Base-by-base conservation (phyloP, 2,888 invertebrate genomes). In the Drosophila neonasuta region DNA sequence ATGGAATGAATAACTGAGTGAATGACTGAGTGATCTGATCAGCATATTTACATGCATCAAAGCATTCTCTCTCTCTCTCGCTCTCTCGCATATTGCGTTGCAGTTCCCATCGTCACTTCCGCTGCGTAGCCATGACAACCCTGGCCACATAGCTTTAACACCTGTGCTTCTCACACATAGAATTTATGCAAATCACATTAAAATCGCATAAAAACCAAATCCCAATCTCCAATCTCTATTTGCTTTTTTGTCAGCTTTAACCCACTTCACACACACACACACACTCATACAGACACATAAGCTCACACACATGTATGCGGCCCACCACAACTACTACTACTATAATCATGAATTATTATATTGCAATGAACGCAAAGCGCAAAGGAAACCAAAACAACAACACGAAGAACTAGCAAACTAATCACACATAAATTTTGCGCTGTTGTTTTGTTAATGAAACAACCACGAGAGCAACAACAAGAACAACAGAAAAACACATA, bases 391-490 rank as follows among this genome's bases (percentile, higher is more conserved):
- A 60, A 67, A 62, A 39, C 45, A 57, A 59, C 41, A 69, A 56
- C 54, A 68, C 54, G 46, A 24, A 41, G 17, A 54, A 17, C 45
- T 10, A 60, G 61, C 64, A 79, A 75, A 75, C 75, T 75, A 79
- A 84, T 80, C 85, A 69, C 80, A 82, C 75, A 86, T 80, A 72
- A 84, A 82, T 82, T 68, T 74, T 74, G 67, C 72, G 67, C 72
- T 72, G 68, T 75, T 83, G 73, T 77, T 79, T 84, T 86, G 86
- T 79, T 80, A 81, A 83, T 86, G 80, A 83, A 83, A 85, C 63
- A 78, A 72, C 62, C 63, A 69, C 64, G 71, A 72, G 60, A 42
- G 55, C 34, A 48, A 41, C n/a, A 65, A 17, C 41, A 61, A 39
- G 42, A 54, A 39, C 30, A 68, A 51, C 39, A 46, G 20, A 20